Evolutionary conservation across 2,888 invertebrate species (phyloP).

Genomic region (Melinaea menophilus): DNA sequence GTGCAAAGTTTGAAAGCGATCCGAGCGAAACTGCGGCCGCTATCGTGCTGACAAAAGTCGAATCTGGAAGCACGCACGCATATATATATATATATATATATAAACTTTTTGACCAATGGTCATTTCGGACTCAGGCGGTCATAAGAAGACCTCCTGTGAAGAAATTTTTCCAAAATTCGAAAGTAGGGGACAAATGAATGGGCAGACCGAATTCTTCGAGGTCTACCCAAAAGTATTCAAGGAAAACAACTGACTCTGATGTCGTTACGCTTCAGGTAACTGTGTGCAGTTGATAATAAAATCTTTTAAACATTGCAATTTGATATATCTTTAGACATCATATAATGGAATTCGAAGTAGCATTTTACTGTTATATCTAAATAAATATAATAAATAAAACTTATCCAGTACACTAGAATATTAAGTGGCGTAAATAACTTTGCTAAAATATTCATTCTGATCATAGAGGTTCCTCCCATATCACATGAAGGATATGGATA

Average conservation of each 20-base stretch:
- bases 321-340: neutral
- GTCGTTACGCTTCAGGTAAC: constrained; percentile 61
- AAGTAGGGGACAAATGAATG: too few species aligned
- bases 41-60: too few species aligned
- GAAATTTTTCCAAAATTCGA: too few species aligned
- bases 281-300: constrained; percentile 7
- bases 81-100: too few species aligned
- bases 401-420: neutral
- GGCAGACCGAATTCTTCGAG: too few species aligned
- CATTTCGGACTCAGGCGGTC: too few species aligned
- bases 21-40: too few species aligned
- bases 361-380: neutral
- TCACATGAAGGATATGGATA: constrained; percentile 79
- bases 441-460: constrained; percentile 21
- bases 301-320: neutral
- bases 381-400: neutral
- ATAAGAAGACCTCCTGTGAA: too few species aligned
- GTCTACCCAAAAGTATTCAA: too few species aligned
- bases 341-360: neutral
- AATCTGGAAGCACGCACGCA: too few species aligned
- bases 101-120: too few species aligned
- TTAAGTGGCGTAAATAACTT: neutral
- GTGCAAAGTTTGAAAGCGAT: too few species aligned
- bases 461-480: constrained; percentile 39
- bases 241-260: constrained; percentile 62